A percentile compares a stretch with the other conserved stretches of the same genome.
Conservation (phyloP, 2,113 vertebrate species). For the Raja brachyura region DNA sequence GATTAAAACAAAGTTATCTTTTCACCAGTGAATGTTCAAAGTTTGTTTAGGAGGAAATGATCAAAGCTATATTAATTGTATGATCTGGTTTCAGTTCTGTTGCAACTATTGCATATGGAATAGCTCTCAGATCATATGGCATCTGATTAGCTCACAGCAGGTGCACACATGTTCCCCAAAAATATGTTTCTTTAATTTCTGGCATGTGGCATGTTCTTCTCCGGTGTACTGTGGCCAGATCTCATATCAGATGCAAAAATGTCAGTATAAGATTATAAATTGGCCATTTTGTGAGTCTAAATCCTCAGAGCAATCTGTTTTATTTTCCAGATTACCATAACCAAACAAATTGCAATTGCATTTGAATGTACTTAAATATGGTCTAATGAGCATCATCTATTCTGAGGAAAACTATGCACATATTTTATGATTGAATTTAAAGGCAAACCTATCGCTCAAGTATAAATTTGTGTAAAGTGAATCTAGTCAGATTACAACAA, state of each 20-base stretch:
- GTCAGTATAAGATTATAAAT: slow-evolving; percentile 36
- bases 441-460: neutral
- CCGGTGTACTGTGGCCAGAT: neutral
- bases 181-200: slow-evolving; percentile 38
- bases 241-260: slow-evolving; percentile 31
- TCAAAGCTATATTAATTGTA: slow-evolving; percentile 27
- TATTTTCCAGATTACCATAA: slow-evolving; percentile 21
- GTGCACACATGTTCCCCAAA: slow-evolving; percentile 26
- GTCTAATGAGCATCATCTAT: neutral
- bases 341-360: slow-evolving; percentile 26
- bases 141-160: slow-evolving; percentile 32
- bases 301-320: slow-evolving; percentile 21
- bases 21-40: slow-evolving; percentile 8
- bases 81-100: slow-evolving; percentile 26
- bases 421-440: neutral
- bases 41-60: slow-evolving; percentile 19
- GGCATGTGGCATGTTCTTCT: slow-evolving; percentile 8
- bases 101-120: slow-evolving; percentile 33
- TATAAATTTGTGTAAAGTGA: neutral
- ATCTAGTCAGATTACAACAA: neutral
- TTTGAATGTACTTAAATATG: neutral
- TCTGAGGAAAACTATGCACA: neutral
- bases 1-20: neutral
- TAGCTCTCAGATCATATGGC: slow-evolving; percentile 34
- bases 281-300: slow-evolving; percentile 29